These are phyloP conservation scores for Sialis lutaria DNA, from an alignment of 2,888 invertebrate genomes.

Conservation along the genomic window DNA sequence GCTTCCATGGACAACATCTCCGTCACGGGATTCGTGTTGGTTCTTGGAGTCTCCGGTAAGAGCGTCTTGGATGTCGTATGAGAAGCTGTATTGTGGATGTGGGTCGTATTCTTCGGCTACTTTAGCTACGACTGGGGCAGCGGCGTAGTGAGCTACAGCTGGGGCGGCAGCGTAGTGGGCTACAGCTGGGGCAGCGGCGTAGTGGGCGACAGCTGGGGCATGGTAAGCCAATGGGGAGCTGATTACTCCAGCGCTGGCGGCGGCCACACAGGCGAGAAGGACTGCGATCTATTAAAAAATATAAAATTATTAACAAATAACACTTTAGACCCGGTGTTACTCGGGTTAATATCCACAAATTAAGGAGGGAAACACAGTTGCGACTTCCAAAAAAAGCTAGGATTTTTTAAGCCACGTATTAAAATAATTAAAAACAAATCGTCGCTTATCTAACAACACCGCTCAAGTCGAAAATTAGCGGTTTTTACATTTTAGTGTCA, in stretches of 20 bases:
- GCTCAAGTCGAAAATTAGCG: too few species aligned
- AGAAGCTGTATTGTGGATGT: conserved; percentile 26
- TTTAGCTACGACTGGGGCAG: conserved; percentile 9
- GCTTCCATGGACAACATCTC: conserved; percentile 26
- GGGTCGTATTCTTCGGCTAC: conserved; percentile 17
- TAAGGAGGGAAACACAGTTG: too few species aligned
- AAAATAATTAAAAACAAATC: too few species aligned
- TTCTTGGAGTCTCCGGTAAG: conserved; percentile 29
- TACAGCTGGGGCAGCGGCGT: conserved; percentile 1
- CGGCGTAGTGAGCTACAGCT: conserved; percentile 1
- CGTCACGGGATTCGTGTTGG: conserved; percentile 26
- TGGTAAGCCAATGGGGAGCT: conserved; percentile 8
- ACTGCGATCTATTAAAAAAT: conserved; percentile 13
- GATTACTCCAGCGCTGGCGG: conserved; percentile 13
- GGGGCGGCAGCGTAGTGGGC: conserved; percentile 3
- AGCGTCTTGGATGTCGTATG: conserved; percentile 34
- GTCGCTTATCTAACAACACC: too few species aligned
- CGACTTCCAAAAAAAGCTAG: too few species aligned
- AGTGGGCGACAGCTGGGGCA: conserved; percentile 8
- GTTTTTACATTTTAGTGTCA: too few species aligned
- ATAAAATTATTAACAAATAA: not conserved
- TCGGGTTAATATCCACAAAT: too few species aligned
- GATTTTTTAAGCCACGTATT: too few species aligned
- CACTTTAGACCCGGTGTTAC: too few species aligned
- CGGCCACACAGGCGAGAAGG: conserved; percentile 14